Evolutionary conservation across 2,113 vertebrate species (phyloP).

Genomic region (Vimba vimba): DNA sequence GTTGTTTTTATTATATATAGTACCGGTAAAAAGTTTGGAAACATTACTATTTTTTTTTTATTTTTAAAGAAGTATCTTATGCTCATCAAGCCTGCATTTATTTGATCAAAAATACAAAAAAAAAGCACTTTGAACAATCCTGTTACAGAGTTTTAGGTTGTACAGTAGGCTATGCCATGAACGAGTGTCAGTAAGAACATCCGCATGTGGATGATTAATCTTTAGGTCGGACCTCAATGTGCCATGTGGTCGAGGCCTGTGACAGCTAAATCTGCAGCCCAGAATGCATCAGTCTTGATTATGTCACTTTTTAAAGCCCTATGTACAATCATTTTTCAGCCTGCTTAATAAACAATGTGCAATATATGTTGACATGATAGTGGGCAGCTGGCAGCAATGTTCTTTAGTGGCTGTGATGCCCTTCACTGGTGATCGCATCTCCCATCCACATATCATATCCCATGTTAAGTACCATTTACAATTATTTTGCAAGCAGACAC

Average conservation of each 20-base stretch:
- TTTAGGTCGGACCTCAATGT: background rate
- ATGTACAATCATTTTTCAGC: background rate
- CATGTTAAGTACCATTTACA: conserved; percentile 4
- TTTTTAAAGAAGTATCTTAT: too few species aligned
- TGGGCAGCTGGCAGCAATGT: background rate
- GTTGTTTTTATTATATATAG: background rate
- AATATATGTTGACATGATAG: conserved; percentile 52
- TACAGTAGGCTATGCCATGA: background rate
- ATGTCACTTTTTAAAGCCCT: background rate
- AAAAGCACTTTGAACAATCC: too few species aligned
- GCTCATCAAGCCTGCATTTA: too few species aligned
- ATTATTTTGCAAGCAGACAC: conserved; percentile 34
- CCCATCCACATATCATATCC: background rate
- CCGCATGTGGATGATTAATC: background rate
- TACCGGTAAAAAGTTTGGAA: too few species aligned
- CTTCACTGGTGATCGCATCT: background rate
- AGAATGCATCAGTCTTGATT: conserved; percentile 12
- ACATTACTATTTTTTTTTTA: too few species aligned
- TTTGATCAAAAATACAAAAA: too few species aligned
- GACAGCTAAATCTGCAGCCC: background rate
- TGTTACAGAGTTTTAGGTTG: background rate
- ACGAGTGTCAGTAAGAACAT: background rate
- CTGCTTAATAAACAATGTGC: background rate
- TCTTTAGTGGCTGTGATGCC: background rate
- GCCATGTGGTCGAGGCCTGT: background rate